phyloP scores from a whole-genome alignment of 2,113 vertebrate species.

The Ictidomys tridecemlineatus region DNA sequence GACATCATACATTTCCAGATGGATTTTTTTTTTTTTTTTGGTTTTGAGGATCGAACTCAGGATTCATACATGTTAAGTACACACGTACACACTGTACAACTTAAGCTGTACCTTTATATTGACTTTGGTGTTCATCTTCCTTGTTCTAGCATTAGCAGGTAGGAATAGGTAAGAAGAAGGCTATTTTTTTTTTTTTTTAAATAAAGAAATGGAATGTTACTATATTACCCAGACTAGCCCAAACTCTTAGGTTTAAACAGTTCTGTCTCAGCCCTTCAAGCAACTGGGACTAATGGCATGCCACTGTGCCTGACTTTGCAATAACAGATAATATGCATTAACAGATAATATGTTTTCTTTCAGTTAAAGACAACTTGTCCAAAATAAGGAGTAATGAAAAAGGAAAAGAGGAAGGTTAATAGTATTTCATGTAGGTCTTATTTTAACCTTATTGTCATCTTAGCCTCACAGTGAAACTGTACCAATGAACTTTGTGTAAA shows the following conservation, averaged over 20 bases:
- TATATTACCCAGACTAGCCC: too few species aligned
- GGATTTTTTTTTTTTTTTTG: background rate
- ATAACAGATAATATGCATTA: background rate
- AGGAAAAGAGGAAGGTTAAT: background rate
- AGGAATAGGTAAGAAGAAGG: background rate
- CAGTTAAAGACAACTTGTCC: conserved; percentile 40
- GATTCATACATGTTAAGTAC: background rate
- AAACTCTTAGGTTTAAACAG: too few species aligned
- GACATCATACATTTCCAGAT: too few species aligned
- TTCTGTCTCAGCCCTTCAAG: background rate
- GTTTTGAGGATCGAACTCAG: background rate
- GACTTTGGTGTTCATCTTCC: conserved; percentile 22
- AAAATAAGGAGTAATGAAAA: conserved; percentile 33
- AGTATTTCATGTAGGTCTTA: background rate
- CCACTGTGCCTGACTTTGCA: background rate
- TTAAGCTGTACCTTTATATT: background rate
- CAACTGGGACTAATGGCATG: background rate
- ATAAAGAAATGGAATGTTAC: too few species aligned
- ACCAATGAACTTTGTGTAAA: conserved; percentile 36
- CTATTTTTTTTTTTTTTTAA: background rate
- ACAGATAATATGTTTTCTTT: conserved; percentile 1
- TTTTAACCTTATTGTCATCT: background rate
- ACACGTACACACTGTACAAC: background rate
- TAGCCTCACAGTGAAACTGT: background rate
- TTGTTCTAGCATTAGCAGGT: conserved; percentile 6